Evolutionary conservation across 2,888 invertebrate genomes (phyloP).

Genomic region (Cacoxenus indagator): DNA sequence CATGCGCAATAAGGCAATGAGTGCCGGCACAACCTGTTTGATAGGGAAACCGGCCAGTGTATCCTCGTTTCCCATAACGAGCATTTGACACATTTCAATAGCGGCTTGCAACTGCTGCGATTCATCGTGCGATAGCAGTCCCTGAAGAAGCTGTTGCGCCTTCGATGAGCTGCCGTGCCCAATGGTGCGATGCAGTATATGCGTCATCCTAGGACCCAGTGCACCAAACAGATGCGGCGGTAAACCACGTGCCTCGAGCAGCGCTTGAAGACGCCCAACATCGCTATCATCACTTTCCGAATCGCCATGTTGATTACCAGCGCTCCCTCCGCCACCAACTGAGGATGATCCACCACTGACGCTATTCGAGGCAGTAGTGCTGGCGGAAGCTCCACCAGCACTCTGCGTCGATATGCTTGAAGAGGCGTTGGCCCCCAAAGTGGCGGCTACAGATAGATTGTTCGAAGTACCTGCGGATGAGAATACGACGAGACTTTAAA

Average conservation of each 20-base stretch:
- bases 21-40: conserved; percentile 95
- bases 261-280: conserved; percentile 93
- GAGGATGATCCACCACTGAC: conserved; percentile 35
- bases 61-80: conserved; percentile 99
- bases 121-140: conserved; percentile 94
- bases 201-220: conserved; percentile 96
- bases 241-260: conserved; percentile 93
- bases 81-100: conserved; percentile 97
- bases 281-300: conserved; percentile 93
- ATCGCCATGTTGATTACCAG: conserved; percentile 69
- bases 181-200: conserved; percentile 93
- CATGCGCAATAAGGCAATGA: conserved; percentile 92
- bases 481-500: conserved; percentile 16
- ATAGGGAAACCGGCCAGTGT: conserved; percentile 98
- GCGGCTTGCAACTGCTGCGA: conserved; percentile 96
- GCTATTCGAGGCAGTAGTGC: conserved; percentile 46
- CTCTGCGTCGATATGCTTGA: conserved; percentile 40
- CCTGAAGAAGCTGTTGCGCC: conserved; percentile 92
- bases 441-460: conserved; percentile 55
- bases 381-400: conserved; percentile 34
- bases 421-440: conserved; percentile 49
- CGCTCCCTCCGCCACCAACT: conserved; percentile 29
- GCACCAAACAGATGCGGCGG: conserved; percentile 98
- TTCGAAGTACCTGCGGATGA: conserved; percentile 50
- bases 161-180: conserved; percentile 89